These are phyloP conservation scores for Heliconius ethilla DNA, from an alignment of 2,888 invertebrate genomes.

Conservation along the genomic window DNA sequence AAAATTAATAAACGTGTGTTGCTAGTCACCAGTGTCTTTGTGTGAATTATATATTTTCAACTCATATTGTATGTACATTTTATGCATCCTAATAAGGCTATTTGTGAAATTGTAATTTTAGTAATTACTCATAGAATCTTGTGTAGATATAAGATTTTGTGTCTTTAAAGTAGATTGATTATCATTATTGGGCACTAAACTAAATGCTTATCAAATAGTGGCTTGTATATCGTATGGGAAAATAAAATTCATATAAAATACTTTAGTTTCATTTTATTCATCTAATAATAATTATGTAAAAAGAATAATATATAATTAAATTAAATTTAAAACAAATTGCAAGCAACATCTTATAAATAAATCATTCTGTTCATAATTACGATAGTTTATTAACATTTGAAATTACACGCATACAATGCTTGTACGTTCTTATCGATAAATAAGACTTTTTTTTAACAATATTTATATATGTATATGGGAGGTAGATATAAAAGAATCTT, in stretches of 20 bases:
- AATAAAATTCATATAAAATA: conserved; percentile 20
- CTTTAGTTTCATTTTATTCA: conserved; percentile 27
- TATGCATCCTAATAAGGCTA: too few species aligned
- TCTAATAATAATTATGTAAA: conserved; percentile 25
- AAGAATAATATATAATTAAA: conserved; percentile 22
- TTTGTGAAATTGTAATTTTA: not conserved
- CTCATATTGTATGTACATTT: too few species aligned
- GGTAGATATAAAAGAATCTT: conserved; percentile 21
- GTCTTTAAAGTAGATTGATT: not conserved
- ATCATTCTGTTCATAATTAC: conserved; percentile 8
- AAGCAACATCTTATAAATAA: conserved; percentile 24
- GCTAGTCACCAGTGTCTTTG: not conserved
- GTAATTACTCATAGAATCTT: not conserved
- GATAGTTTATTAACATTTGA: conserved; percentile 24
- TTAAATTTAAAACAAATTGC: conserved; percentile 22
- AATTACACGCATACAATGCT: conserved; percentile 9
- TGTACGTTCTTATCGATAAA: conserved; percentile 15
- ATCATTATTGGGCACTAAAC: not conserved
- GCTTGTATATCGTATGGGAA: conserved; percentile 10
- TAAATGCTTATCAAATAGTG: conserved; percentile 4
- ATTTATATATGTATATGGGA: conserved; percentile 18
- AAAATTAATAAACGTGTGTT: not conserved
- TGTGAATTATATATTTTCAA: not conserved
- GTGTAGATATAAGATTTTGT: not conserved
- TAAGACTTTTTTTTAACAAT: conserved; percentile 17